Evolutionary conservation across 2,113 vertebrate genomes (phyloP), one percentile per base, ranked within the genome.

Genomic region (Siniperca knerii): DNA sequence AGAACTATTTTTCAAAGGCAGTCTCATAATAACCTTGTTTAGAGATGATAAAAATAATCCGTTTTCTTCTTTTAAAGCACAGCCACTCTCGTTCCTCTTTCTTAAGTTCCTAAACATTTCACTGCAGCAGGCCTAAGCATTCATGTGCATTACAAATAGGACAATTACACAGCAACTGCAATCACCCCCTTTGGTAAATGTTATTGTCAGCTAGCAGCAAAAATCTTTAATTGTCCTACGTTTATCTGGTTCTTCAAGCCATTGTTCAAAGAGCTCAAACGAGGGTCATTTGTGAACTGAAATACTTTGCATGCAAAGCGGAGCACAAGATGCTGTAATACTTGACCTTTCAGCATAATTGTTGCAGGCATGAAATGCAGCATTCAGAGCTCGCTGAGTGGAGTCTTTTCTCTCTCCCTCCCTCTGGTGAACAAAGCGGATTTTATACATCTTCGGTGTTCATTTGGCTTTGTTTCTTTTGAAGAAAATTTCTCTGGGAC

Each of bases 271-370:
- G 95, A 97, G 96, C 96, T 96, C 96, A 97, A 95, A 96, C 95
- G 97, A 98, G 97, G 97, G 97, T 98, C 97, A 98, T 98, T 98
- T 98, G 97, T 96, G 96, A 97, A 96, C 96, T 96, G 97, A 96
- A 99, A 98, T 98, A 97, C 97, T 99, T 98, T 97, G 97, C 97
- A 98, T 99, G 97, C 98, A 97, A 97, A 97, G 96, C 97, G 95
- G 96, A 97, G 97, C 97, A 97, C 96, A 98, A 98, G 97, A 99
- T 97, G 97, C 97, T 96, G 97, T 98, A 98, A 98, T 98, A 99
- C 98, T 99, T 99, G 98, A 99, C 98, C 98, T 99, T 98, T 98
- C 96, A 97, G 97, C 96, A 97, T 98, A 98, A 99, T 99, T 98
- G 98, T 98, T 96, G 97, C 96, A 97, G 96, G 97, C 96, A 96